phyloP scores from a whole-genome alignment of 2,888 invertebrate genomes.

The Drosophila neoperkinsi region DNA sequence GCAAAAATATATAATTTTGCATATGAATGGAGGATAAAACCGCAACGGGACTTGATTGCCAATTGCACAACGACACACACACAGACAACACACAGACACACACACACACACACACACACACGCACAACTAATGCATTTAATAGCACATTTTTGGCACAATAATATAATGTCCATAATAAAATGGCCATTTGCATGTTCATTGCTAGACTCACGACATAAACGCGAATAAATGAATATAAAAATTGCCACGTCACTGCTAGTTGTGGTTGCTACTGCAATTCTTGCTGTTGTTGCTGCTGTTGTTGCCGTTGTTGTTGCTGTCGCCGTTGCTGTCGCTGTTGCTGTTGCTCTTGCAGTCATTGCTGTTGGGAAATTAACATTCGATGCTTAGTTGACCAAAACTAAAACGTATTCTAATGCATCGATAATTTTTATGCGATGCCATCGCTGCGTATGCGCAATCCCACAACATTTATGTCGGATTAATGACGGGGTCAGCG shows the following conservation, averaged over 20 bases:
- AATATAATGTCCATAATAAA: slow-evolving; percentile 78
- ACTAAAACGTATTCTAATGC: slow-evolving; percentile 52
- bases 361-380: slow-evolving; percentile 64
- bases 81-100: background rate
- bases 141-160: slow-evolving; percentile 65
- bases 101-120: slow-evolving; percentile 13
- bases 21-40: slow-evolving; percentile 62
- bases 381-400: slow-evolving; percentile 49
- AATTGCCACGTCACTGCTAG: slow-evolving; percentile 35
- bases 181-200: slow-evolving; percentile 75
- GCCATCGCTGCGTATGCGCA: slow-evolving; percentile 48
- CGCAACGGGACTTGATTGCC: slow-evolving; percentile 67
- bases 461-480: slow-evolving; percentile 42
- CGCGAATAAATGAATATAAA: slow-evolving; percentile 58
- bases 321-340: slow-evolving; percentile 7
- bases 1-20: slow-evolving; percentile 44
- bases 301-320: background rate
- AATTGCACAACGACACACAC: slow-evolving; percentile 18
- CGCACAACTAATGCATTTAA: slow-evolving; percentile 59
- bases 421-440: slow-evolving; percentile 38
- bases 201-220: slow-evolving; percentile 46
- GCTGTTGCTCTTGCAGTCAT: slow-evolving; percentile 15
- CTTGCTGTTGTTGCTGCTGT: background rate
- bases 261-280: slow-evolving; percentile 19
- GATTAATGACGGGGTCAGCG: slow-evolving; percentile 46